phyloP scores from a whole-genome alignment of 2,113 vertebrate genomes.

The Thalassarche chlororhynchos region DNA sequence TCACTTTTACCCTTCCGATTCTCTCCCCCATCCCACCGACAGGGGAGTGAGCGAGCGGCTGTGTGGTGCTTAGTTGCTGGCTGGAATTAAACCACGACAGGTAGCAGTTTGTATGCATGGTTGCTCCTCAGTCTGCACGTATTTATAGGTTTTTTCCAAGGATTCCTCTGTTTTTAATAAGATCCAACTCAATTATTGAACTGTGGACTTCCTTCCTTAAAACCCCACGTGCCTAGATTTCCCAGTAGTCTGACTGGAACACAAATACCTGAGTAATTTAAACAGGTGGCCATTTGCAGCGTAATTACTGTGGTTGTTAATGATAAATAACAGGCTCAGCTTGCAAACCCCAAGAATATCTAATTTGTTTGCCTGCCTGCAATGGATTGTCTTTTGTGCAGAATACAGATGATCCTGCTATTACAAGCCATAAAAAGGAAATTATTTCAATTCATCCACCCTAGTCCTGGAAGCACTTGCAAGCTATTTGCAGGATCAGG shows the following conservation, averaged over 20 bases:
- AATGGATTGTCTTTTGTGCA: background rate
- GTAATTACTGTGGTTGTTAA: conserved; percentile 1
- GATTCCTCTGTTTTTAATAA: background rate
- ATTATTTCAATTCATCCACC: background rate
- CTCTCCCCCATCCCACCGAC: no score
- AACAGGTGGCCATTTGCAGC: background rate
- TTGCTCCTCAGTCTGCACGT: background rate
- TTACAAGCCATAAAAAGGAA: background rate
- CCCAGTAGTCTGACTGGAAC: background rate
- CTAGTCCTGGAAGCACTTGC: background rate
- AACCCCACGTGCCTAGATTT: background rate
- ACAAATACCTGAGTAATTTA: background rate
- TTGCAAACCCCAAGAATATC: background rate
- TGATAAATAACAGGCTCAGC: background rate
- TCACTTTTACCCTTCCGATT: no score
- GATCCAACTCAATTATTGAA: background rate
- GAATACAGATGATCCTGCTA: background rate
- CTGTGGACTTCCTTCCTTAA: background rate
- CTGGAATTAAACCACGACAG: no score
- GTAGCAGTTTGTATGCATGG: background rate
- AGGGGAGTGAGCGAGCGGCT: no score
- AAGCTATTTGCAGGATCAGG: background rate
- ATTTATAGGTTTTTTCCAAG: background rate
- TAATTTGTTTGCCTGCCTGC: background rate
- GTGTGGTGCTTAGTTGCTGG: no score